Conservation (phyloP, 2,797 vertebrate species). For the Emydoidea blandingii region DNA sequence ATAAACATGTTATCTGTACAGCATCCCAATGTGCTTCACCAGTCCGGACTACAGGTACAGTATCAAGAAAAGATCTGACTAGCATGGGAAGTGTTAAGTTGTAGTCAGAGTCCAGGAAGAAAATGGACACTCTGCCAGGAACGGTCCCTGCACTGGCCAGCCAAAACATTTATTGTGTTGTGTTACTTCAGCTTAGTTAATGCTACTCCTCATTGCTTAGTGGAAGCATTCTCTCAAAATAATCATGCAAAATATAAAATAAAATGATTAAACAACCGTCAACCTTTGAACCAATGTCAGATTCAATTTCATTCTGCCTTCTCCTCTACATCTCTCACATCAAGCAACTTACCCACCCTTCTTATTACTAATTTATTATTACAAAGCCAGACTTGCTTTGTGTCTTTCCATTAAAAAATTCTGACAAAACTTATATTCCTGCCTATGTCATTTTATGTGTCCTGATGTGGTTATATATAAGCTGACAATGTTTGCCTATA, state of each 20-base stretch:
- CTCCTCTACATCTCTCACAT: conserved; percentile 37
- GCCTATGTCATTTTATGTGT: neutral
- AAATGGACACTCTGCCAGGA: conserved; percentile 44
- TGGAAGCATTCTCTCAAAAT: conserved; percentile 8
- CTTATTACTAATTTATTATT: conserved; percentile 68
- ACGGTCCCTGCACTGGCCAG: conserved; percentile 41
- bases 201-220: conserved; percentile 14
- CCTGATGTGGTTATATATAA: neutral
- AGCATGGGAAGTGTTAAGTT: conserved; percentile 63
- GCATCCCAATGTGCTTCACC: neutral
- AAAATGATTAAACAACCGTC: conserved; percentile 12
- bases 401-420: conserved; percentile 8
- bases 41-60: conserved; percentile 6
- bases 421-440: neutral
- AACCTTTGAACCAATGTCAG: conserved; percentile 44
- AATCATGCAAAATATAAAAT: conserved; percentile 31
- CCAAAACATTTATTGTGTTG: conserved; percentile 54
- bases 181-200: conserved; percentile 56
- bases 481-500: conserved; percentile 34
- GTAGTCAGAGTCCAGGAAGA: conserved; percentile 19
- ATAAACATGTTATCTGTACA: neutral
- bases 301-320: conserved; percentile 37
- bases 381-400: conserved; percentile 14
- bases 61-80: conserved; percentile 12
- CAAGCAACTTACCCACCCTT: conserved; percentile 29